Base-by-base conservation (phyloP, 2,113 vertebrate genomes). In the Haemorhous mexicanus region DNA sequence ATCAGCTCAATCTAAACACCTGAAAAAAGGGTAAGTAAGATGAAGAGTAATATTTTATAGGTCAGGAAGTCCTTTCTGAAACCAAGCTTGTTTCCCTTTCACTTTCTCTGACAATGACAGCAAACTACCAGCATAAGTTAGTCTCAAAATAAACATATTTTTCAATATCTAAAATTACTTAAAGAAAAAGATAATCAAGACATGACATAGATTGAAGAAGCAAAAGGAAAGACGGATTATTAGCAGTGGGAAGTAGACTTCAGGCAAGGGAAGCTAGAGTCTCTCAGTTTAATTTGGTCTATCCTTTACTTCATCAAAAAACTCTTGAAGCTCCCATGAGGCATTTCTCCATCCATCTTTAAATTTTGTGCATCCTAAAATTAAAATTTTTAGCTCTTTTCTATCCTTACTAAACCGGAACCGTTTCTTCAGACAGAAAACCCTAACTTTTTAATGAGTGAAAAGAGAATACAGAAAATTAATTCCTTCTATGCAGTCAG, bases 1-100 rank as follows among this genome's bases (percentile, higher is more conserved):
- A 94, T 93, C 69, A 91, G 81, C 75, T 95, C 87, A 95, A 95
- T 92, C 64, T 47, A 94, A 69, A 55, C 77, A 94, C 62, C 49
- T 59, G 77, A 87, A 76, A 92, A 88, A 83, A 64, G 70, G 44
- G 79, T 94, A 94, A 94, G 76, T 46, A 93, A 93, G 50, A 26
- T 50, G 50, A 97, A 56, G 76, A 92, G 80, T 7, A 53, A 6
- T 30, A 35, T 37, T 59, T 61, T 14, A 26, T 20, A 6, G 8
- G 18, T 56, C n/a, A 82, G 21, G 18, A 84, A 50, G 26, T 39
- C 20, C 26, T 61, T 69, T 56, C 58, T 72, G 41, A 74, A 88
- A 74, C 35, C 18, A 69, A 81, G 33, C 2, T 39, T 50, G 13
- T n/a, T 82, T 21, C 68, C 24, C 30, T 91, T 96, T 96, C 50